phyloP scores from a whole-genome alignment of 2,797 vertebrate genomes.

The Synanceia verrucosa region DNA sequence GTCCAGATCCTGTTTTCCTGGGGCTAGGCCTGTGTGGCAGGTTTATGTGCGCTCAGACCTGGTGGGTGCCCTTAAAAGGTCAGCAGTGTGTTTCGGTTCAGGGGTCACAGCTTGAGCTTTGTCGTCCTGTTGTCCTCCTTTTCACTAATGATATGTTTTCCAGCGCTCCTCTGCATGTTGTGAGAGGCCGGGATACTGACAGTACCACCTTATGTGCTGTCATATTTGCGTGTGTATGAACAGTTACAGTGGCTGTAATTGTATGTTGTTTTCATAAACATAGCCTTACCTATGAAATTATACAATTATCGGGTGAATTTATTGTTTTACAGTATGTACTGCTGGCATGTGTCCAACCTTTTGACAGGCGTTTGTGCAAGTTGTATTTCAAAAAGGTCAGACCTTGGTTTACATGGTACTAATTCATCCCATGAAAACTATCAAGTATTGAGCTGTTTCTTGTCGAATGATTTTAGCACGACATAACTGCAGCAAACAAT shows the following conservation, averaged over 20 bases:
- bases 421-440: neutral
- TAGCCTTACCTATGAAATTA: conserved; percentile 5
- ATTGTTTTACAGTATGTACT: conserved; percentile 17
- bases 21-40: conserved; percentile 29
- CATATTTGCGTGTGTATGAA: conserved; percentile 6
- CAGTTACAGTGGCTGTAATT: conserved; percentile 33
- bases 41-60: conserved; percentile 49
- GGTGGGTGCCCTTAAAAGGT: conserved; percentile 54
- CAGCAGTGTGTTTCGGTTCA: conserved; percentile 58
- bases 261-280: conserved; percentile 29
- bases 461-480: no score
- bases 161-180: conserved; percentile 17
- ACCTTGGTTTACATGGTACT: neutral
- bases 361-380: neutral
- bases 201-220: neutral
- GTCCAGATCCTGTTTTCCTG: conserved; percentile 27
- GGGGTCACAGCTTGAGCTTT: conserved; percentile 57
- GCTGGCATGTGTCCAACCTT: conserved; percentile 31
- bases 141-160: conserved; percentile 46
- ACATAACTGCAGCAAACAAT: no score
- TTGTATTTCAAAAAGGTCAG: conserved; percentile 16
- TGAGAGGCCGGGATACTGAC: conserved; percentile 7
- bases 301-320: conserved; percentile 8
- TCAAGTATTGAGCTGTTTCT: neutral
- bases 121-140: conserved; percentile 35